phyloP scores from a whole-genome alignment of 2,113 vertebrate genomes.

The Onychostruthus taczanowskii region DNA sequence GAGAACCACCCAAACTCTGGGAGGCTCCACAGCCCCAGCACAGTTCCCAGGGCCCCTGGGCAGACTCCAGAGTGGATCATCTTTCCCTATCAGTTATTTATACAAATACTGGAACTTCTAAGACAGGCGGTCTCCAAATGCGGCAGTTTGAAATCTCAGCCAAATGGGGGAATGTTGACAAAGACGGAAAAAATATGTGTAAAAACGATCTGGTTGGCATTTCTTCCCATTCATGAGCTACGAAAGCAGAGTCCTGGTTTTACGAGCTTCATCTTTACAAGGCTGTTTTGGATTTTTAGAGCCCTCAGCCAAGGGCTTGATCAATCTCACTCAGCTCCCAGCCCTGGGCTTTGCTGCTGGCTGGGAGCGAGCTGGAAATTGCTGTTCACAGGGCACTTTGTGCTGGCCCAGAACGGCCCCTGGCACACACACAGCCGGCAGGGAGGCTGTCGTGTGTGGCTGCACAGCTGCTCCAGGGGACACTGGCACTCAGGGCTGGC shows the following conservation, averaged over 20 bases:
- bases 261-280: neutral
- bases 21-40: rapidly evolving
- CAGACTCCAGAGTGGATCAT: neutral
- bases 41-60: neutral
- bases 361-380: neutral
- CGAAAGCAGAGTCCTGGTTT: neutral
- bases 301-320: neutral
- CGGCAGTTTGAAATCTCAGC: slow-evolving; percentile 7
- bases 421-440: rapidly evolving
- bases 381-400: neutral
- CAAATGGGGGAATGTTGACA: slow-evolving; percentile 32
- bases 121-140: neutral
- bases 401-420: rapidly evolving
- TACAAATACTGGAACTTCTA: slow-evolving; percentile 8
- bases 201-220: neutral
- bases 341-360: neutral
- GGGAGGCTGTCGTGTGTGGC: rapidly evolving
- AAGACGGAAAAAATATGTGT: neutral
- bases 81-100: slow-evolving; percentile 41
- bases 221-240: slow-evolving; percentile 34
- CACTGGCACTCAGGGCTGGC: rapidly evolving
- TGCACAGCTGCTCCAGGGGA: rapidly evolving
- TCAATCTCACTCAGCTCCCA: neutral
- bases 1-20: neutral
- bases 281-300: neutral